phyloP scores from a whole-genome alignment of 1,140 invertebrate species.

The Trichoplusia ni region DNA sequence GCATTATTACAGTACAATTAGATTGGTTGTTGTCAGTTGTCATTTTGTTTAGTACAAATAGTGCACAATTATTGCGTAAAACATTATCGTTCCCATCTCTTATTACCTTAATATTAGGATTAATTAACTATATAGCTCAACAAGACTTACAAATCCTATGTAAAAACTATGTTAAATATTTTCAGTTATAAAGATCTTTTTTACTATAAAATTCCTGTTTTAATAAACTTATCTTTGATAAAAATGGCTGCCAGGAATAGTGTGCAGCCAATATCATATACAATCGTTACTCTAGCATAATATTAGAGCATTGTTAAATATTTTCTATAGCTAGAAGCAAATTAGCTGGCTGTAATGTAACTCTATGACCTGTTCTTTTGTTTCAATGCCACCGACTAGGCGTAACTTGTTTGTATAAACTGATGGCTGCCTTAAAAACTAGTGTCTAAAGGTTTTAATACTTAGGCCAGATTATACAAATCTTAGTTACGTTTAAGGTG shows the following conservation, averaged over 20 bases:
- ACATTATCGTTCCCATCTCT: background rate
- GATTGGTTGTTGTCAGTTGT: slow-evolving; percentile 3
- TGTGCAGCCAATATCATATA: slow-evolving; percentile 14
- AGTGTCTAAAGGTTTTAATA: background rate
- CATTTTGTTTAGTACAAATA: slow-evolving; percentile 22
- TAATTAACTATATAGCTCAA: background rate
- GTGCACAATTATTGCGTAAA: slow-evolving; percentile 18
- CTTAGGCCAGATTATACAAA: background rate
- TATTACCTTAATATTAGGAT: background rate
- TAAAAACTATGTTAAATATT: background rate
- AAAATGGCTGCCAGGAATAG: background rate
- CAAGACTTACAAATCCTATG: background rate
- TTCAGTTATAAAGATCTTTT: background rate
- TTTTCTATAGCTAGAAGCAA: slow-evolving; percentile 50
- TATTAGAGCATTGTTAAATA: slow-evolving; percentile 43
- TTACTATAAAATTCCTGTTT: slow-evolving; percentile 6
- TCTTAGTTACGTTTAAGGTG: background rate
- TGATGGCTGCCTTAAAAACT: too few species aligned
- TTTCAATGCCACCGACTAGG: background rate
- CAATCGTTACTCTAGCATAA: slow-evolving; percentile 27
- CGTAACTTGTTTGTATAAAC: background rate
- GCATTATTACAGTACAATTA: slow-evolving; percentile 21
- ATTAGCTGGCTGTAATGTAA: slow-evolving; percentile 5
- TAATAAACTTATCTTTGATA: slow-evolving; percentile 8
- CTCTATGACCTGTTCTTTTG: slow-evolving; percentile 6